A percentile compares a stretch with the other conserved stretches of the same genome.
Evolutionary conservation across 2,113 vertebrate species (phyloP).

Genomic region (Globicephala melas): DNA sequence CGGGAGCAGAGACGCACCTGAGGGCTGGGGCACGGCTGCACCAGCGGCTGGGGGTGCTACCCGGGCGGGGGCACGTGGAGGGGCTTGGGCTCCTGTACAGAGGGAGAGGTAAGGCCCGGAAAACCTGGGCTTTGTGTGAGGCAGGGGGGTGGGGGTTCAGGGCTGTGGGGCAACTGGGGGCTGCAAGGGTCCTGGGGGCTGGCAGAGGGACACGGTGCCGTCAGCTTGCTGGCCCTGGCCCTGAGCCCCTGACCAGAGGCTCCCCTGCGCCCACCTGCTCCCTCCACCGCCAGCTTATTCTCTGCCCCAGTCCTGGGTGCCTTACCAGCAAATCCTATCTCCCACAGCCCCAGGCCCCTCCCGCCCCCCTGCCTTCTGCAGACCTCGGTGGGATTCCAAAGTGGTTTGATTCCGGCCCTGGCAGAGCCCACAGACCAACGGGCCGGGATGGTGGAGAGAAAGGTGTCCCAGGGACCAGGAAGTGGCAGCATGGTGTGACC

Average conservation of each 20-base stretch:
- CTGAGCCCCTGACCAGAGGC: not conserved
- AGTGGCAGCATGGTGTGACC: rapidly evolving
- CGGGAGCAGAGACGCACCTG: not conserved
- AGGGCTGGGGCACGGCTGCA: not conserved
- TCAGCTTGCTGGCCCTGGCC: rapidly evolving
- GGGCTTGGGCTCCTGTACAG: rapidly evolving
- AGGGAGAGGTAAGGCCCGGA: not conserved
- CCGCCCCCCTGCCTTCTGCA: rapidly evolving
- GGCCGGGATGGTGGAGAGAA: not conserved
- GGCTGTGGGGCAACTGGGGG: not conserved
- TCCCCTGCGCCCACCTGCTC: not conserved
- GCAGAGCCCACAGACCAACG: too few species aligned
- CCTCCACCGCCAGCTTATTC: not conserved
- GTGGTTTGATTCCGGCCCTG: not conserved
- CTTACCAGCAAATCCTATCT: not conserved
- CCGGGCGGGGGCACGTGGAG: rapidly evolving
- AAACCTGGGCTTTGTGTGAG: not conserved
- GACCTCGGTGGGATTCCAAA: not conserved
- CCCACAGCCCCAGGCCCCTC: not conserved
- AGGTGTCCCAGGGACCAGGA: not conserved
- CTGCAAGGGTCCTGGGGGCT: too few species aligned
- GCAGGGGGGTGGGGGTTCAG: rapidly evolving
- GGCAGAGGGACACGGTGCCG: not conserved
- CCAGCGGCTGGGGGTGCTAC: too few species aligned
- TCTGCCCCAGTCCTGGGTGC: not conserved